Evolutionary conservation across 2,888 invertebrate species (phyloP), one percentile per base, ranked within the genome.

Genomic region (Drosophila sordidapex): DNA sequence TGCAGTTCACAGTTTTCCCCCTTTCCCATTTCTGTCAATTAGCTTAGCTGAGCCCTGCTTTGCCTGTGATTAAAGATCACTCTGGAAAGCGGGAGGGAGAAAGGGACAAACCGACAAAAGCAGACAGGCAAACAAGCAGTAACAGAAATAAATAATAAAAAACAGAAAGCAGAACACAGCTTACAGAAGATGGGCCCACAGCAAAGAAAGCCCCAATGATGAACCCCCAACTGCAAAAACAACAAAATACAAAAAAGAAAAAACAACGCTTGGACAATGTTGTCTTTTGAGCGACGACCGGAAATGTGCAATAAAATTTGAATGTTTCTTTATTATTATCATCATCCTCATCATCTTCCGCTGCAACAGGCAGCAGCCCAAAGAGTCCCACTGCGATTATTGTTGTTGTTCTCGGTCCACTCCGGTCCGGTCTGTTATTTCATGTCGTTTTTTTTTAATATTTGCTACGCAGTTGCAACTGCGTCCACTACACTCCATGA

Each of bases 281-380:
- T 72, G 73, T 65, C 64, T 72, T 72, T 72, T 73, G 56, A 51
- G 64, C 76, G 72, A 73, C 88, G 91, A 88, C 90, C 90, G 90
- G 90, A 90, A 90, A 91, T 91, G 90, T 90, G 91, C 90, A 90
- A 90, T 89, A 89, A 89, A 89, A 89, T 90, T 89, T 89, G 89
- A 89, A 89, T 90, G 90, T 90, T 90, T 90, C 90, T 90, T 90
- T 87, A 90, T 90, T 88, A 90, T 90, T 87, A 90, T 90, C 89
- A 85, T 88, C 86, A 85, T 87, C 82, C 84, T 83, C 90, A 81
- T 89, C 88, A 87, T 89, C 89, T 86, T 88, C 87, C 72, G 74
- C 84, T 70, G 83, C 86, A 68, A 62, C 78, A 71, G 49, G 66
- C 78, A 71, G 52, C 76, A 67, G 62, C 71, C 67, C 69, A 70